Evolutionary conservation across 2,797 vertebrate genomes (phyloP).

Genomic region (Notolepis coatsorum): DNA sequence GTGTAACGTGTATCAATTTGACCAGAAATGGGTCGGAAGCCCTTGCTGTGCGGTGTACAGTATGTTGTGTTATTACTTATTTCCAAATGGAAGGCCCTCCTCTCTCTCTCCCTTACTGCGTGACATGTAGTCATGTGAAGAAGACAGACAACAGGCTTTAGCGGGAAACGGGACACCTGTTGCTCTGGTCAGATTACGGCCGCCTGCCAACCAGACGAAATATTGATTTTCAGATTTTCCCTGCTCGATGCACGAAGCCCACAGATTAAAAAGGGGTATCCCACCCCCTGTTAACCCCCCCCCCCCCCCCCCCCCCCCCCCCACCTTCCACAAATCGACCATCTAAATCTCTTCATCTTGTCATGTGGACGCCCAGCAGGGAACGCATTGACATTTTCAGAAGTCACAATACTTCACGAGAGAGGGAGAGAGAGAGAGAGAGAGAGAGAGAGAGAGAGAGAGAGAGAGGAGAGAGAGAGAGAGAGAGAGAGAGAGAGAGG

Average conservation of each 20-base stretch:
- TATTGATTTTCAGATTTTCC: conserved; percentile 65
- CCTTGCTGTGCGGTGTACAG: no score
- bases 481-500: conserved; percentile 32
- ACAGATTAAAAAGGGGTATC: conserved; percentile 61
- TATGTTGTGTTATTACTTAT: not conserved
- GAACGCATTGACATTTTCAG: conserved; percentile 59
- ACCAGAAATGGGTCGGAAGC: no score
- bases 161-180: conserved; percentile 68
- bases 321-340: conserved; percentile 40
- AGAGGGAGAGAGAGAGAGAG: conserved; percentile 30
- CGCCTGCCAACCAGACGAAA: conserved; percentile 52
- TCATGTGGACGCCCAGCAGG: conserved; percentile 62
- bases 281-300: conserved; percentile 32
- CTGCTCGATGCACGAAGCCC: conserved; percentile 45
- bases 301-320: conserved; percentile 24
- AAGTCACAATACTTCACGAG: conserved; percentile 62
- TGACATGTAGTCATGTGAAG: conserved; percentile 58
- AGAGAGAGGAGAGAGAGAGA: conserved; percentile 10
- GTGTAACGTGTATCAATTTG: no score
- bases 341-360: conserved; percentile 53
- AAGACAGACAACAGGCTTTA: conserved; percentile 57
- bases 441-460: not conserved
- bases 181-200: conserved; percentile 56
- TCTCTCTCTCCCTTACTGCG: conserved; percentile 35
- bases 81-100: conserved; percentile 39